A percentile compares a stretch with the other conserved stretches of the same genome.
Conservation (phyloP, 2,113 vertebrate genomes). For the Psophia crepitans region DNA sequence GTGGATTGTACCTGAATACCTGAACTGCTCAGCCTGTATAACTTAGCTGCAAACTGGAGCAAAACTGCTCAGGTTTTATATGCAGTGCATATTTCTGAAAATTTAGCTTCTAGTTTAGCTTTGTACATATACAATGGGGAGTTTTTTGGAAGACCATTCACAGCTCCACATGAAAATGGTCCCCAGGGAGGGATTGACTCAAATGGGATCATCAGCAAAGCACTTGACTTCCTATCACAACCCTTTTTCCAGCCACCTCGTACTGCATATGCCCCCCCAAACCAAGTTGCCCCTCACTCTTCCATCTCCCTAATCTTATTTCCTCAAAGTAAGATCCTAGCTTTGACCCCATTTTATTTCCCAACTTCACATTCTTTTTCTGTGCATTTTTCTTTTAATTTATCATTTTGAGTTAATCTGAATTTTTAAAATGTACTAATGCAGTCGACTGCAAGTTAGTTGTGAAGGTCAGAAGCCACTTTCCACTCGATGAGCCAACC, state of each 20-base stretch:
- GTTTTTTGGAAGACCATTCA: background rate
- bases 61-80: background rate
- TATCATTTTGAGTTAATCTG: background rate
- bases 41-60: background rate
- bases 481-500: background rate
- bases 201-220: background rate
- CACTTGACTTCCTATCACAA: background rate
- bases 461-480: background rate
- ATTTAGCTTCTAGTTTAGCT: background rate
- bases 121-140: background rate
- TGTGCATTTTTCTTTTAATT: background rate
- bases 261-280: background rate
- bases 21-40: background rate
- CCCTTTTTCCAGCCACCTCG: accelerated
- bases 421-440: background rate
- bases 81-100: background rate
- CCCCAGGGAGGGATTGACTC: background rate
- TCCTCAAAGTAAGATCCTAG: background rate
- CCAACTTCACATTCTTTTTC: background rate
- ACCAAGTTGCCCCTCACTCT: background rate
- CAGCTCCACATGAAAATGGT: background rate
- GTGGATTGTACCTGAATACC: background rate
- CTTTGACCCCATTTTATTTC: background rate
- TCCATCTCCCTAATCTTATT: background rate
- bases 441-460: background rate